phyloP scores from a whole-genome alignment of 2,797 vertebrate genomes.

The Rhincodon typus region DNA sequence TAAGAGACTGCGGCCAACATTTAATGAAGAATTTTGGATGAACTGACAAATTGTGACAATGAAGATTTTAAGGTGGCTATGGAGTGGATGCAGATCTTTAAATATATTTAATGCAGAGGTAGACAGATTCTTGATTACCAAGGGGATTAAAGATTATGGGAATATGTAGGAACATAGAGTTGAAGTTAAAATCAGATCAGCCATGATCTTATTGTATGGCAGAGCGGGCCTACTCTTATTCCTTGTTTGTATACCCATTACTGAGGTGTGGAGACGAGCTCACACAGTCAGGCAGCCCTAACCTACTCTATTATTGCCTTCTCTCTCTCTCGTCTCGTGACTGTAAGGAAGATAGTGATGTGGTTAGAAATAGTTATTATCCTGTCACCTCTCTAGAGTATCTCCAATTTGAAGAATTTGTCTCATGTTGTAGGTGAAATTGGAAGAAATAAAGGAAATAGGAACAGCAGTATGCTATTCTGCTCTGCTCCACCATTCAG shows the following conservation, averaged over 20 bases:
- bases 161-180: too few relatives aligned
- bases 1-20: not conserved
- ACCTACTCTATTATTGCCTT: not conserved
- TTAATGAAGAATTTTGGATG: not conserved
- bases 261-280: not conserved
- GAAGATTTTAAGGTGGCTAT: not conserved
- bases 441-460: not conserved
- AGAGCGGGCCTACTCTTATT: too few relatives aligned
- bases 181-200: too few relatives aligned
- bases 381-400: not conserved
- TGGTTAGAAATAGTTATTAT: not conserved
- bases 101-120: too few relatives aligned
- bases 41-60: not conserved
- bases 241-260: not conserved
- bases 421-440: not conserved
- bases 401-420: not conserved
- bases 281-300: not conserved
- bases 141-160: too few relatives aligned
- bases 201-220: too few relatives aligned
- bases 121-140: too few relatives aligned
- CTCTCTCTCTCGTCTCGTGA: not conserved
- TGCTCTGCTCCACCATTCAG: too few relatives aligned
- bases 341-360: not conserved
- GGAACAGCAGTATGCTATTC: too few relatives aligned
- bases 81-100: too few relatives aligned